These are phyloP conservation scores for Alectoris magna DNA, from an alignment of 2,797 vertebrate species.

Conservation along the genomic window DNA sequence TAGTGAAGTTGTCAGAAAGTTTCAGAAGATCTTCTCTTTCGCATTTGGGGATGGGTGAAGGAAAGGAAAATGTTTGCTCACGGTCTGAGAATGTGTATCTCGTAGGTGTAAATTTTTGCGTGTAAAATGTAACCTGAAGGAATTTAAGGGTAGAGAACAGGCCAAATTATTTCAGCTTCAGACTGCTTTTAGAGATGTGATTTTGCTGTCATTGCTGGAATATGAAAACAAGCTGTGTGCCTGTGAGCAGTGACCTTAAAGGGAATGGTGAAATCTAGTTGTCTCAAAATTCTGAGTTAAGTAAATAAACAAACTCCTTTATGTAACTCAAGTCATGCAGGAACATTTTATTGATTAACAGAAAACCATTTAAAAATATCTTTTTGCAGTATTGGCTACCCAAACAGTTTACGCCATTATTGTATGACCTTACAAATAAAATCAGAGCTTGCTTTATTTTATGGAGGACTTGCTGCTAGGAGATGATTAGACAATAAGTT, in stretches of 20 bases:
- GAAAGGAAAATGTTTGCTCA: not conserved
- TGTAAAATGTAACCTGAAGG: not conserved
- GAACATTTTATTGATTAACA: not conserved
- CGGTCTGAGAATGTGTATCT: not conserved
- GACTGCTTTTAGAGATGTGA: not conserved
- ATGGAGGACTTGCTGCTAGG: not conserved
- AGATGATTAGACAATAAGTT: not conserved
- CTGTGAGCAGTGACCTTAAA: not conserved
- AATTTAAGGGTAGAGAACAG: not conserved
- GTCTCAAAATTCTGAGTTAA: not conserved
- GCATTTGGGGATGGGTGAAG: not conserved
- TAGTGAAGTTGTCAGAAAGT: not conserved
- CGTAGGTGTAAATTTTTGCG: not conserved
- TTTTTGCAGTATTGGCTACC: not conserved
- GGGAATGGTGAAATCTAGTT: not conserved
- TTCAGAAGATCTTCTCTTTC: not conserved
- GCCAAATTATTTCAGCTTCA: not conserved
- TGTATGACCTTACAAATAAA: not conserved
- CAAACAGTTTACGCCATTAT: not conserved
- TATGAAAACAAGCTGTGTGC: not conserved
- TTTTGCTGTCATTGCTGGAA: not conserved
- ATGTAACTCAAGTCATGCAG: not conserved
- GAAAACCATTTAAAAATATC: not conserved
- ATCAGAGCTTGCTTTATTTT: not conserved
- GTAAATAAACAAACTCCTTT: not conserved